These are phyloP conservation scores for Donacobius atricapilla DNA, from an alignment of 2,113 vertebrate species.

Conservation along the genomic window DNA sequence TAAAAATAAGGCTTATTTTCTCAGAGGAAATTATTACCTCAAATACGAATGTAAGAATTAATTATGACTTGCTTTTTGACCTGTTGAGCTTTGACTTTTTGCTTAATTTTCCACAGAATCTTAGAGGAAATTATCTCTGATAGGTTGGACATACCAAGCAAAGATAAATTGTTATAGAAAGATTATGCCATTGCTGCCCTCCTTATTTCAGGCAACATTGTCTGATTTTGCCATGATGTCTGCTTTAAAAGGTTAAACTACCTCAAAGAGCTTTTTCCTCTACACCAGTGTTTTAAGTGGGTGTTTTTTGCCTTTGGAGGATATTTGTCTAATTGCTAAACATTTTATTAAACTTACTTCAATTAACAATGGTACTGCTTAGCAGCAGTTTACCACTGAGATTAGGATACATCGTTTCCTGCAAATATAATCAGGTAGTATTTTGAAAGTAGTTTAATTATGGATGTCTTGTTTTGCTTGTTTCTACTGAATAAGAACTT, in stretches of 20 bases:
- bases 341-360: neutral
- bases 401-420: neutral
- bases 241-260: neutral
- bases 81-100: neutral
- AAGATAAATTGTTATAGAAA: neutral
- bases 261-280: neutral
- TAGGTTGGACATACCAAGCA: neutral
- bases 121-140: neutral
- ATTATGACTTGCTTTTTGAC: neutral
- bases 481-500: neutral
- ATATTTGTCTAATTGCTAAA: neutral
- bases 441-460: neutral
- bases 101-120: neutral
- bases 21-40: neutral
- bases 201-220: neutral
- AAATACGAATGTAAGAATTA: neutral
- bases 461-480: neutral
- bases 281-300: neutral
- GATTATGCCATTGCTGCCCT: neutral
- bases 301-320: neutral
- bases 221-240: neutral
- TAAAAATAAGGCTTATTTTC: neutral
- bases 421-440: neutral
- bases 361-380: neutral
- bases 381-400: neutral